phyloP scores from a whole-genome alignment of 1,140 invertebrate species.

The Monochamus saltuarius region DNA sequence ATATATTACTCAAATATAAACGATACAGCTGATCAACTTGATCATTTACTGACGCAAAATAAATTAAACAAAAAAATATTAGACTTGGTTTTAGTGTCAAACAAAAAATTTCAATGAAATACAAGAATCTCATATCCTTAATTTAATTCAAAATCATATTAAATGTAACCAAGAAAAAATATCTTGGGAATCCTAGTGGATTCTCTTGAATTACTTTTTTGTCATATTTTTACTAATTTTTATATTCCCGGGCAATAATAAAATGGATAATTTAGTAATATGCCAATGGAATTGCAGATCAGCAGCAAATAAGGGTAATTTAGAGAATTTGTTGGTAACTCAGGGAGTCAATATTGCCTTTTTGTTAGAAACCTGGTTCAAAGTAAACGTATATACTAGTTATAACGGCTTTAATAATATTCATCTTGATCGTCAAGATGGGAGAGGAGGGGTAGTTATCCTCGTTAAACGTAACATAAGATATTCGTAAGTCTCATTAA shows the following conservation, averaged over 20 bases:
- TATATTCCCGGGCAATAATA: background rate
- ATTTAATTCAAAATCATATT: background rate
- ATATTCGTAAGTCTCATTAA: background rate
- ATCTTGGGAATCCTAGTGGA: too few species aligned
- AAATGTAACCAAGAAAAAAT: background rate
- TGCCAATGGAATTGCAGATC: conserved; percentile 9
- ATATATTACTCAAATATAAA: too few species aligned
- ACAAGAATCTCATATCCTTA: background rate
- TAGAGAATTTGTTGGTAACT: background rate
- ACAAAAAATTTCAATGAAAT: background rate
- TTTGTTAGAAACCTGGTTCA: conserved; percentile 8
- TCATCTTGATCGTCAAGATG: background rate
- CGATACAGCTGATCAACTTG: too few species aligned
- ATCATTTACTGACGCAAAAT: too few species aligned
- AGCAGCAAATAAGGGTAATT: background rate
- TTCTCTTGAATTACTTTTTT: too few species aligned
- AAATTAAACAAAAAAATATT: too few species aligned
- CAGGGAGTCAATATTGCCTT: background rate
- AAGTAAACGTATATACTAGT: background rate
- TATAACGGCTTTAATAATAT: background rate
- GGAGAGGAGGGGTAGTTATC: background rate
- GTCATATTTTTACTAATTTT: background rate
- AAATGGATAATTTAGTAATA: background rate
- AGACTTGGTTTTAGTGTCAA: background rate
- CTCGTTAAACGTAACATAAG: background rate